phyloP scores from a whole-genome alignment of 2,113 vertebrate species.

The Sprattus sprattus region DNA sequence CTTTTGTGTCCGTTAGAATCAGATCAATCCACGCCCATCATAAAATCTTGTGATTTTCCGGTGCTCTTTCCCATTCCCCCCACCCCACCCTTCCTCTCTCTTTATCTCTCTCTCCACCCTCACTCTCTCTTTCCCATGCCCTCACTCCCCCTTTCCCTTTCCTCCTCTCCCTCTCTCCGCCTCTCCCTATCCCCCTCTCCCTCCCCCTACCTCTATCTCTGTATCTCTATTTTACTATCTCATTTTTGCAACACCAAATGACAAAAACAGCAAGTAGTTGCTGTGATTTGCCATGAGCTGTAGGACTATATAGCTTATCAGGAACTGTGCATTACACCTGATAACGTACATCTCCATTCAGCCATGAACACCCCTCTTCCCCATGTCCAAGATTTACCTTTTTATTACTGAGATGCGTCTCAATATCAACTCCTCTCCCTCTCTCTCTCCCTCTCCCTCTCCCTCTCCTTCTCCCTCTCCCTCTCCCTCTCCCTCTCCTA shows the following conservation, averaged over 20 bases:
- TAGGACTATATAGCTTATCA: too few relatives aligned
- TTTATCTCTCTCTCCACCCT: background rate
- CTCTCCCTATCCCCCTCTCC: background rate
- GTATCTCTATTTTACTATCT: constrained; percentile 9
- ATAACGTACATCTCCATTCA: too few relatives aligned
- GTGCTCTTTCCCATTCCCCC: background rate
- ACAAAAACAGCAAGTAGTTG: too few relatives aligned
- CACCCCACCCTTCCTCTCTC: background rate
- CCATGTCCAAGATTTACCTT: too few relatives aligned
- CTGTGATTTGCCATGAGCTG: too few relatives aligned
- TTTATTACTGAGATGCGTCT: too few relatives aligned
- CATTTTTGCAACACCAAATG: background rate
- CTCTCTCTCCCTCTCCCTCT: background rate
- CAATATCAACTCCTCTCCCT: background rate
- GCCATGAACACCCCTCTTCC: too few relatives aligned
- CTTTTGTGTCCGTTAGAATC: background rate
- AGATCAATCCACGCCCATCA: background rate
- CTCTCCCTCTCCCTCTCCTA: background rate
- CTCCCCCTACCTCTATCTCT: background rate
- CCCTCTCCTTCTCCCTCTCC: too few relatives aligned
- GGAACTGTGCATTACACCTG: too few relatives aligned
- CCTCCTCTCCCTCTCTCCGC: background rate
- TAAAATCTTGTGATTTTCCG: background rate
- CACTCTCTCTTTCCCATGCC: background rate
- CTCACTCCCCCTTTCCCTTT: background rate